Base-by-base conservation (phyloP, 2,888 invertebrate genomes). In the Micoletzkya japonica region DNA sequence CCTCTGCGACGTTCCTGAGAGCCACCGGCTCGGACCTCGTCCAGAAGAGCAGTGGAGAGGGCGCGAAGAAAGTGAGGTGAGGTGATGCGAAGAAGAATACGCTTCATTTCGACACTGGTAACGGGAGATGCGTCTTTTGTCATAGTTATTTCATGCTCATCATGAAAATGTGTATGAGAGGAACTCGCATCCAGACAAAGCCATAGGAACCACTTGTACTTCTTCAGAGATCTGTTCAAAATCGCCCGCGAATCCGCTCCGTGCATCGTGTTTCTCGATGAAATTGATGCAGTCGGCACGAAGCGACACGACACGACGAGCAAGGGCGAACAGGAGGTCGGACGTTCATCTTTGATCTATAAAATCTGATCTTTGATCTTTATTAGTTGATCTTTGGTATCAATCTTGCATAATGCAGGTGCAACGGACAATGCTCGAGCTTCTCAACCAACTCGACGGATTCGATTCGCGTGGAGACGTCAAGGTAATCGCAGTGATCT, bases 1-100 rank as follows among this genome's bases (percentile, higher is more conserved):
- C 97, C 0, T 96, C 95, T 0, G 97, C 98, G 1, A 97, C 97
- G 20, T 98, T 98, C 88, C 89, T 98, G 63, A 89, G 97, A 78
- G 97, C 98, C 64, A 97, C 97, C n/a, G 98, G 97, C 24, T 96
- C 97, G 2, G 97, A 98, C 87, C 90, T 98, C 32, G 96, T 98
- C 85, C 96, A 97, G 86, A 98, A 98, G 87, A 96, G 97, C 87
- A 70, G 77, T 90, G 97, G 98, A 74, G 97, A 98, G 88, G 97
- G 98, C 0, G 96, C 98, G 0, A 97, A 97, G 88, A 88, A 98
- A 67, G 97, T 98, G 95, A 96, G 76, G 59, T 76, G 30, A 66
- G 70, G 20, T 4, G 37, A 30, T n/a, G n/a, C 24, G 7, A 14
- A 30, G 20, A 50, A 50, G 50, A 60, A 7, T 10, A 58, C 24